These are phyloP conservation scores for Bombus terrestris DNA, from an alignment of 1,140 invertebrate genomes.

Conservation along the genomic window DNA sequence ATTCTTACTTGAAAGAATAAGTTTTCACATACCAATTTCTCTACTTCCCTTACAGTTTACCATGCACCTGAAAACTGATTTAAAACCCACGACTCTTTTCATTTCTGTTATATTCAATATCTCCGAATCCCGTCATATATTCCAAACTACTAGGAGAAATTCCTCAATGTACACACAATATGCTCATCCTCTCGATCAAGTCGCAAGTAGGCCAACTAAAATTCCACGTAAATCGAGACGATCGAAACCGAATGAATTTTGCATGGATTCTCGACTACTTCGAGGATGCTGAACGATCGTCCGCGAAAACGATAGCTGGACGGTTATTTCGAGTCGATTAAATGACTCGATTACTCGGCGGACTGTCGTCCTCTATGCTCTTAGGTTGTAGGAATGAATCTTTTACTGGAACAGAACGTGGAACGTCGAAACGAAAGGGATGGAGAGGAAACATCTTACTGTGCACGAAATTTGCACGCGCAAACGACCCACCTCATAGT, in stretches of 20 bases:
- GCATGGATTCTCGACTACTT: not conserved
- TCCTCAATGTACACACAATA: not conserved
- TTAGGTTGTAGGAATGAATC: slow-evolving; percentile 43
- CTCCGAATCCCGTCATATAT: not conserved
- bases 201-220: slow-evolving; percentile 18
- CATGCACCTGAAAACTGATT: not conserved
- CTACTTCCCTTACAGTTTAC: not conserved
- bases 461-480: slow-evolving; percentile 56
- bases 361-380: not conserved
- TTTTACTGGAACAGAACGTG: slow-evolving; percentile 39
- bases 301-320: not conserved
- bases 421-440: not conserved
- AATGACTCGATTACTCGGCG: slow-evolving; percentile 59
- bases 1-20: not conserved
- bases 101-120: not conserved
- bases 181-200: not conserved
- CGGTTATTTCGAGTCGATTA: slow-evolving; percentile 65
- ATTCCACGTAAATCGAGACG: not conserved
- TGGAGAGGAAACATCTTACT: not conserved
- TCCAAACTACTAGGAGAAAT: not conserved
- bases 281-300: not conserved
- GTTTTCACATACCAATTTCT: not conserved
- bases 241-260: slow-evolving; percentile 16
- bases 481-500: slow-evolving; percentile 53
- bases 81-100: not conserved